These are phyloP conservation scores for Drosophila picticornis DNA, from an alignment of 2,888 invertebrate species.

Conservation along the genomic window DNA sequence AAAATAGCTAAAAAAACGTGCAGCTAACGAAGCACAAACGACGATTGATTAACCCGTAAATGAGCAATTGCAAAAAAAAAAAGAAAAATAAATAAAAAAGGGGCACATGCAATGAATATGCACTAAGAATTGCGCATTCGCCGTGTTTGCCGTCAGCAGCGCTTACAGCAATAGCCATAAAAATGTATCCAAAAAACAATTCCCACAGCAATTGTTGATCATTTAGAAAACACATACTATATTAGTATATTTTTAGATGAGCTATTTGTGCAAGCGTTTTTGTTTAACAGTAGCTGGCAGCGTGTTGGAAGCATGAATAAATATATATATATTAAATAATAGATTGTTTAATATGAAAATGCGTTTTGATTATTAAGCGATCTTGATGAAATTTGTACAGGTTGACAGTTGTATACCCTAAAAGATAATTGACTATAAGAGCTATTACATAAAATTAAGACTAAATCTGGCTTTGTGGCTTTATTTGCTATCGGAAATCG, in stretches of 20 bases:
- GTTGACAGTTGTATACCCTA: background rate
- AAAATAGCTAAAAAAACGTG: conserved; percentile 54
- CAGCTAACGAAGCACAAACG: conserved; percentile 71
- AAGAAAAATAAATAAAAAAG: conserved; percentile 2
- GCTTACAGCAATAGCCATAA: conserved; percentile 30
- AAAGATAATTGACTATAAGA: background rate
- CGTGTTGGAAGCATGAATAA: background rate
- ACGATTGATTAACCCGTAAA: conserved; percentile 67
- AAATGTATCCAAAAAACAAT: conserved; percentile 3
- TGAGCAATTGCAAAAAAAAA: conserved; percentile 14
- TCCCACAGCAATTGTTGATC: conserved; percentile 39
- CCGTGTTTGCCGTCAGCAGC: conserved; percentile 27
- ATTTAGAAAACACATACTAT: background rate
- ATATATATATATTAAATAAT: background rate
- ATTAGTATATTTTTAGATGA: background rate
- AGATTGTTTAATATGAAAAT: background rate
- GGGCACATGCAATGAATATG: conserved; percentile 33
- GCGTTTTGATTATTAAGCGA: background rate
- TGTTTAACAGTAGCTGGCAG: background rate
- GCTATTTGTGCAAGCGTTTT: background rate
- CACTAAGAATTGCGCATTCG: conserved; percentile 60
- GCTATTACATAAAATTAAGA: background rate
- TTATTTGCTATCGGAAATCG: background rate
- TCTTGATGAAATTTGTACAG: background rate
- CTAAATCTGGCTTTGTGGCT: background rate